Evolutionary conservation across 1,140 invertebrate genomes (phyloP), one percentile per base, ranked within the genome.

Genomic region (Lutraria rhynchaena): DNA sequence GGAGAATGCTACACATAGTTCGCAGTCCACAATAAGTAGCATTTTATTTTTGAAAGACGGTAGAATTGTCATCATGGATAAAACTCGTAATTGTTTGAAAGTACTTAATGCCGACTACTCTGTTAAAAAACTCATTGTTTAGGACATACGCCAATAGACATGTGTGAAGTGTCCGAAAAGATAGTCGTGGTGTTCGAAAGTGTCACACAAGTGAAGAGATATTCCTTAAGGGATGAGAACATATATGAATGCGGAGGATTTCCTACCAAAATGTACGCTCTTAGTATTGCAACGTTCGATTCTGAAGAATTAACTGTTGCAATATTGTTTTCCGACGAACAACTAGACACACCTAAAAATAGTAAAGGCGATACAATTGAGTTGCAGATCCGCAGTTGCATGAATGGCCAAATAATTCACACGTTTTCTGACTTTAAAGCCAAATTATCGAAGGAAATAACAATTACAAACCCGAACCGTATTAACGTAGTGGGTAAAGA

Each of bases 241-340:
- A 55, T 71, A 9, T 13, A 19, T 55, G 29, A 55, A 7, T 3
- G 22, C 55, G 49, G 69, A 33, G 46, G 22, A 24, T 71, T 71
- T n/a, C 1, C 49, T 22, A 24, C 49, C 27, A 57, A 71, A 27
- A 17, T 71, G 0, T 65, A 37, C 19, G 35, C 61, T 27, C n/a
- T 65, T 41, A 65, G 61, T n/a, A 65, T 65, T 24, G 61, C 41
- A 15, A 44, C 3, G 11, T 44, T 13, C 1, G 11, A 5, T 44
- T 35, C 22, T 11, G 27, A 7, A 5, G 13, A 35, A 1, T 13
- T 15, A 19, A 29, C 2, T 3, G 61, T 65, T n/a, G 29, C 46
- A 27, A 65, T 65, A 17, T 46, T 65, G 22, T 65, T 65, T 65
- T 44, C 61, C 15, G 37, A 65, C 27, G 61, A 44, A 27, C 22